phyloP scores from a whole-genome alignment of 2,888 invertebrate genomes.

The Macaria liturata region DNA sequence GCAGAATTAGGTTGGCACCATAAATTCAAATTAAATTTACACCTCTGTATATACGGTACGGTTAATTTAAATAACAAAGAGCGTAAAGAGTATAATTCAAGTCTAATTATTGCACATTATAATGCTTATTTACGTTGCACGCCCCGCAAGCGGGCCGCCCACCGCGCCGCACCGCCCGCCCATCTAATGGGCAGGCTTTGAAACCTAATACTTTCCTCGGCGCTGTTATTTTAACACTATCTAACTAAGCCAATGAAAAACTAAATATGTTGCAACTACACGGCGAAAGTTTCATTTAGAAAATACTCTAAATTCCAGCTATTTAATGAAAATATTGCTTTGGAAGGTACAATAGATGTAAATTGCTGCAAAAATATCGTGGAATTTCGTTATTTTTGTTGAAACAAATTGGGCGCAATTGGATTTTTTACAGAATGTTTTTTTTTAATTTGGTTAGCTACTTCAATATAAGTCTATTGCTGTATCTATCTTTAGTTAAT shows the following conservation, averaged over 20 bases:
- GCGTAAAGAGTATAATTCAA: constrained; percentile 24
- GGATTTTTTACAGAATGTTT: no score
- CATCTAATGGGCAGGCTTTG: constrained; percentile 50
- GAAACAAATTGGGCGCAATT: no score
- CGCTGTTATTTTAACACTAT: constrained; percentile 20
- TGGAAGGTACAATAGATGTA: no score
- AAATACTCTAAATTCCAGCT: neutral
- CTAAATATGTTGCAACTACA: constrained; percentile 9
- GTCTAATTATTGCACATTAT: constrained; percentile 27
- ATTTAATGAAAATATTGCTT: no score
- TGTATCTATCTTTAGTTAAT: no score
- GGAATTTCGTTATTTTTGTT: no score
- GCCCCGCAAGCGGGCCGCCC: constrained; percentile 36
- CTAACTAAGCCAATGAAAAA: constrained; percentile 20
- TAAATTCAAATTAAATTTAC: constrained; percentile 22
- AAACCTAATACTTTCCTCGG: constrained; percentile 48
- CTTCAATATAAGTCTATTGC: no score
- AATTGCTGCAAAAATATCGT: no score
- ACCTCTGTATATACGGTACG: constrained; percentile 13
- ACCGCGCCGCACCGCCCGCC: constrained; percentile 43
- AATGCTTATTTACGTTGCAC: constrained; percentile 31
- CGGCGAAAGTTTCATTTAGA: constrained; percentile 6
- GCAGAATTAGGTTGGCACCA: constrained; percentile 19
- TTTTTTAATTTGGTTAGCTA: no score
- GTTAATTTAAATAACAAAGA: constrained; percentile 28